Percentiles rank a stretch among this genome's conserved stretches.
Conservation (phyloP, 2,888 invertebrate genomes). For the Drosophila yooni region DNA sequence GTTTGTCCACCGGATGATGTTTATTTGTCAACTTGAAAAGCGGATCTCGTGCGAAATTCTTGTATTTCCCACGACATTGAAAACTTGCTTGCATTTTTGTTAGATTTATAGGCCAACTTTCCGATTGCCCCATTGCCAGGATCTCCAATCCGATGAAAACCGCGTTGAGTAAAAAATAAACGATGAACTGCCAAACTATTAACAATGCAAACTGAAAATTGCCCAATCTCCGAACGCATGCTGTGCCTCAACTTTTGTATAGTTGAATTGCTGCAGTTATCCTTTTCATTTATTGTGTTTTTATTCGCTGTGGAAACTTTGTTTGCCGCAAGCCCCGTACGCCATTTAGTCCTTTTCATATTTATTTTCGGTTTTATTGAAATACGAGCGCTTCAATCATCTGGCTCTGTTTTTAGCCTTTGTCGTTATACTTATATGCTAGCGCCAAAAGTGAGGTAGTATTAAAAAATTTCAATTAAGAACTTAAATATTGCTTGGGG, state of each 20-base stretch:
- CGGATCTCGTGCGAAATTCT: conserved; percentile 76
- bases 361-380: conserved; percentile 3
- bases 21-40: conserved; percentile 81
- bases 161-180: conserved; percentile 4
- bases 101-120: conserved; percentile 59
- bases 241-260: conserved; percentile 23
- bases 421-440: background rate
- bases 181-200: conserved; percentile 45
- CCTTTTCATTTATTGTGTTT: conserved; percentile 8
- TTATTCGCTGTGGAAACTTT: conserved; percentile 11
- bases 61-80: conserved; percentile 66
- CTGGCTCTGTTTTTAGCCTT: background rate
- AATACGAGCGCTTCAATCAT: background rate
- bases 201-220: conserved; percentile 43
- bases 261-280: conserved; percentile 13
- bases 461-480: background rate
- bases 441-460: background rate
- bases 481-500: background rate
- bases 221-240: conserved; percentile 29
- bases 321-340: conserved; percentile 15
- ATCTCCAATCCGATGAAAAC: conserved; percentile 9
- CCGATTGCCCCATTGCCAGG: conserved; percentile 10
- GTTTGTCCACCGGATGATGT: conserved; percentile 76
- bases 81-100: conserved; percentile 50
- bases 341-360: conserved; percentile 7